Evolutionary conservation across 1,140 invertebrate species (phyloP).

Genomic region (Drosophila micromelanica): DNA sequence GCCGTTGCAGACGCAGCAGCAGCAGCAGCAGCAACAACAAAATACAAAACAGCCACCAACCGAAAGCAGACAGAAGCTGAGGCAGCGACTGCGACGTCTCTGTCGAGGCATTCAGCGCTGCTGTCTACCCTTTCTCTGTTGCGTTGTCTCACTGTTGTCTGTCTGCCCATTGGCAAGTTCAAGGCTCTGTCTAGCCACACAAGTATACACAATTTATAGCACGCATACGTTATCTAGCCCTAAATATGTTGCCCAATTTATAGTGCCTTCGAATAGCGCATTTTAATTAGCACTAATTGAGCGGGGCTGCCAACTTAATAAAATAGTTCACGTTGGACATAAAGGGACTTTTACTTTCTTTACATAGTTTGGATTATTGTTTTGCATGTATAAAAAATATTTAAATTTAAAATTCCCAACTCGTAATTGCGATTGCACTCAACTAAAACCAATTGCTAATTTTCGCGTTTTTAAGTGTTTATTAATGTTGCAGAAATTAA

Average conservation of each 20-base stretch:
- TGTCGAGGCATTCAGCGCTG: background rate
- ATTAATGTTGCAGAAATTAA: constrained; percentile 37
- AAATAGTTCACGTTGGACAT: background rate
- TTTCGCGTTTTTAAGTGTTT: constrained; percentile 3
- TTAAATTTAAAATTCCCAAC: background rate
- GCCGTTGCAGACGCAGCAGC: constrained; percentile 37
- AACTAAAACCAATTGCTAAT: constrained; percentile 3
- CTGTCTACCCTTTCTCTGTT: constrained; percentile 8
- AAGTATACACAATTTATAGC: constrained; percentile 1
- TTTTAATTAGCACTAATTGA: constrained; percentile 30
- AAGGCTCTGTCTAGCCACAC: constrained; percentile 32
- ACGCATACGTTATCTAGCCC: constrained; percentile 1
- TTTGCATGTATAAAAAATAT: too few relatives aligned
- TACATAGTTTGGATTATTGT: too few relatives aligned
- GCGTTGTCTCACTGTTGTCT: constrained; percentile 13
- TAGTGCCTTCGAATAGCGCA: constrained; percentile 11
- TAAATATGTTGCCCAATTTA: constrained; percentile 23
- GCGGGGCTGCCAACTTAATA: constrained; percentile 5
- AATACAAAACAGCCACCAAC: constrained; percentile 34
- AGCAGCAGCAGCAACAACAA: constrained; percentile 12
- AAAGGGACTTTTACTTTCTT: background rate
- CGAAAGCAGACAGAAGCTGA: constrained; percentile 25
- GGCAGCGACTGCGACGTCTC: constrained; percentile 1
- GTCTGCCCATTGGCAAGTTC: constrained; percentile 42
- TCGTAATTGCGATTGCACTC: background rate